These are phyloP conservation scores for Tetramorium bicarinatum DNA, from an alignment of 2,888 invertebrate species.

Conservation along the genomic window DNA sequence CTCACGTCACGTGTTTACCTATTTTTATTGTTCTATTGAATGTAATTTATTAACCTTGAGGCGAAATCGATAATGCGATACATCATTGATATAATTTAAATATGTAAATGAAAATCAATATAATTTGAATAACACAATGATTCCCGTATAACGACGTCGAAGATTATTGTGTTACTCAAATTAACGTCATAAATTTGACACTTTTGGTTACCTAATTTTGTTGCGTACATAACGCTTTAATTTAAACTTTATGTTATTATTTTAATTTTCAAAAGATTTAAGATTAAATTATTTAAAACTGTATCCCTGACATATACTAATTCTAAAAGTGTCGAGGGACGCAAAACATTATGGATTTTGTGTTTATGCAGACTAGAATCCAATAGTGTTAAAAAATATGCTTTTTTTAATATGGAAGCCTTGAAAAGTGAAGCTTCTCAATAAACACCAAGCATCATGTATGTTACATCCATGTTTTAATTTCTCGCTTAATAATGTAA, in stretches of 20 bases:
- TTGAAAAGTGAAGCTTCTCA: neutral
- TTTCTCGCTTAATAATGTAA: too few species aligned
- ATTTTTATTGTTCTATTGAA: neutral
- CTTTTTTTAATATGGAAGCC: neutral
- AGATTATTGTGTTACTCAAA: neutral
- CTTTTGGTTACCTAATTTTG: neutral
- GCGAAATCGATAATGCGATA: neutral
- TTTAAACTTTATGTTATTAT: neutral
- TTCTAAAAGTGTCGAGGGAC: neutral
- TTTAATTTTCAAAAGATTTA: neutral
- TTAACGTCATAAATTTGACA: neutral
- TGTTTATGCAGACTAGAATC: neutral
- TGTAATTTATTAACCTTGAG: neutral
- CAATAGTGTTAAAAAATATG: neutral
- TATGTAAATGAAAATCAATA: neutral
- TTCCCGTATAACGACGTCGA: neutral
- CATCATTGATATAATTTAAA: neutral
- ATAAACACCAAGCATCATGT: too few species aligned
- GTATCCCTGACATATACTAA: neutral
- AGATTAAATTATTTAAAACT: conserved; percentile 4
- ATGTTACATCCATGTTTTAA: too few species aligned
- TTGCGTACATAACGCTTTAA: neutral
- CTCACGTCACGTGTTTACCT: neutral
- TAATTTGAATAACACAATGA: neutral
- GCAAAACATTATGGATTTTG: neutral